These are phyloP conservation scores for Rhinogobio ventralis DNA, from an alignment of 2,797 vertebrate genomes.

Conservation along the genomic window DNA sequence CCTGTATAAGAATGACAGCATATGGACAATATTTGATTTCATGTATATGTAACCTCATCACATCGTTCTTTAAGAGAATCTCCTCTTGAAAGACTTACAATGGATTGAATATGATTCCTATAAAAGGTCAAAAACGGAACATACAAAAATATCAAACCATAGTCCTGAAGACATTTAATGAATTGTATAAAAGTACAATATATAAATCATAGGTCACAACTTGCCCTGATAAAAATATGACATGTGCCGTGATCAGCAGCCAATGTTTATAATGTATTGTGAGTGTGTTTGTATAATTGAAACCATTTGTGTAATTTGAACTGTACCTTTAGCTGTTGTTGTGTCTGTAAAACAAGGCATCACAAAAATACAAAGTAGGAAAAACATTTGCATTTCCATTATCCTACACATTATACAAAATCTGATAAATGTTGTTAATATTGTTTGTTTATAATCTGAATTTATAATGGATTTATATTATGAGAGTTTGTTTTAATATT, in stretches of 20 bases:
- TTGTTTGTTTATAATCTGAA: not conserved
- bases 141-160: not conserved
- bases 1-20: conserved; percentile 20
- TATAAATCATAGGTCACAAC: not conserved
- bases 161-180: not conserved
- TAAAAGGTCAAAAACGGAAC: not conserved
- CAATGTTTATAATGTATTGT: not conserved
- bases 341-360: conserved; percentile 10
- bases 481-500: not conserved
- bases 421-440: not conserved
- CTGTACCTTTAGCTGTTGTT: conserved; percentile 11
- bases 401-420: not conserved
- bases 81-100: conserved; percentile 13
- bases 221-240: not conserved
- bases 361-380: not conserved
- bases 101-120: conserved; percentile 37
- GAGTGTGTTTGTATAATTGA: not conserved
- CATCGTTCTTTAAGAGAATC: not conserved
- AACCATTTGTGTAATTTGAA: not conserved
- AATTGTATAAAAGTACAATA: not conserved
- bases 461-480: not conserved
- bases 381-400: not conserved
- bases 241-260: not conserved
- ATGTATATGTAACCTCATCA: not conserved
- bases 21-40: not conserved